A percentile compares a stretch with the other conserved stretches of the same genome.
Evolutionary conservation across 2,113 vertebrate genomes (phyloP).

Genomic region (Asarcornis scutulata): DNA sequence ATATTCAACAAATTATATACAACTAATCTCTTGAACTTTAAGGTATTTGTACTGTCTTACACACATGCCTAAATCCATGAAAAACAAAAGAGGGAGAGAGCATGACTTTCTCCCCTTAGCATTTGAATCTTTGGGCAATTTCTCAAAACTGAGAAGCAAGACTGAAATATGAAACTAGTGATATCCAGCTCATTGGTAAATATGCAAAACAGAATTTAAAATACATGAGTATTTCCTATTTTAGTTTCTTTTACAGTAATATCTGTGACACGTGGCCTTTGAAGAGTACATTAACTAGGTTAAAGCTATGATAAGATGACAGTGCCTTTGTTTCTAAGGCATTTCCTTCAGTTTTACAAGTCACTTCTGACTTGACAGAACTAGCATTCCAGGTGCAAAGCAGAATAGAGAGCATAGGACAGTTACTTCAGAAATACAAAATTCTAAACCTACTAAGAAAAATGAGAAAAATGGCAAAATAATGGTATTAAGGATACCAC

Average conservation of each 20-base stretch:
- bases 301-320: neutral
- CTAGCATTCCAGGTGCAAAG: neutral
- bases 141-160: neutral
- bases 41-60: neutral
- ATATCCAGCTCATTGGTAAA: neutral
- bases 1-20: neutral
- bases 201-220: neutral
- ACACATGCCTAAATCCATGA: accelerated
- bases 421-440: neutral
- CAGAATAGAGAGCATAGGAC: neutral
- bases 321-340: neutral
- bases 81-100: neutral
- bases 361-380: neutral
- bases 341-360: neutral
- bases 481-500: neutral
- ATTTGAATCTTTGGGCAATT: neutral
- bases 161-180: neutral
- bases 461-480: neutral
- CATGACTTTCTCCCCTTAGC: neutral
- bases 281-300: neutral
- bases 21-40: neutral
- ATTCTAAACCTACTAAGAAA: neutral
- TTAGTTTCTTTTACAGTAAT: neutral
- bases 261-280: neutral
- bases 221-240: neutral